A percentile compares a stretch with the other conserved stretches of the same genome.
Evolutionary conservation across 2,113 vertebrate species (phyloP).

Genomic region (Ageneiosus marmoratus): DNA sequence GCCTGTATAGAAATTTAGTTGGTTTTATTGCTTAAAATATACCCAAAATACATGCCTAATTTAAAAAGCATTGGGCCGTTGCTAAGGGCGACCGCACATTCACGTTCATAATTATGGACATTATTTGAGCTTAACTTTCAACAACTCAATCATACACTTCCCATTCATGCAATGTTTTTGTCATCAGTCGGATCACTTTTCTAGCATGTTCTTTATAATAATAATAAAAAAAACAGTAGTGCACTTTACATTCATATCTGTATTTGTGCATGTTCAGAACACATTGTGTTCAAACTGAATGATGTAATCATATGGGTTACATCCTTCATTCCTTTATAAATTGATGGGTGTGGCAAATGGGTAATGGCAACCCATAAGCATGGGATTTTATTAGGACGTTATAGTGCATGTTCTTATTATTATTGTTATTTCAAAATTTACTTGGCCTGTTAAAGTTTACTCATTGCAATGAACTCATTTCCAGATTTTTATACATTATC

Average conservation of each 20-base stretch:
- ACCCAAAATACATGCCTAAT: not conserved
- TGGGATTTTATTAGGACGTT: not conserved
- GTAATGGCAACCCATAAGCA: not conserved
- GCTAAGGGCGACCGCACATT: not conserved
- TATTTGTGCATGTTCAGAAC: too few species aligned
- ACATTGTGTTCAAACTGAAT: not conserved
- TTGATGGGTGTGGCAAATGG: not conserved
- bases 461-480: not conserved
- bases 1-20: too few species aligned
- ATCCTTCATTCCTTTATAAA: not conserved
- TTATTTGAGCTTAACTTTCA: not conserved
- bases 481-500: not conserved
- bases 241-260: too few species aligned
- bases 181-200: too few species aligned
- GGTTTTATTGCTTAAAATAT: not conserved
- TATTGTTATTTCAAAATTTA: not conserved
- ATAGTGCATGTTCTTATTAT: not conserved
- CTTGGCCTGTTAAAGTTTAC: not conserved
- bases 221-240: too few species aligned
- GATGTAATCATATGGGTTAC: not conserved
- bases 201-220: too few species aligned
- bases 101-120: not conserved
- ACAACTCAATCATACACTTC: not conserved
- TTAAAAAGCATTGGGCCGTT: not conserved
- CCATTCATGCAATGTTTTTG: too few species aligned